phyloP scores from a whole-genome alignment of 2,888 invertebrate genomes.

The Balanococcus diminutus region DNA sequence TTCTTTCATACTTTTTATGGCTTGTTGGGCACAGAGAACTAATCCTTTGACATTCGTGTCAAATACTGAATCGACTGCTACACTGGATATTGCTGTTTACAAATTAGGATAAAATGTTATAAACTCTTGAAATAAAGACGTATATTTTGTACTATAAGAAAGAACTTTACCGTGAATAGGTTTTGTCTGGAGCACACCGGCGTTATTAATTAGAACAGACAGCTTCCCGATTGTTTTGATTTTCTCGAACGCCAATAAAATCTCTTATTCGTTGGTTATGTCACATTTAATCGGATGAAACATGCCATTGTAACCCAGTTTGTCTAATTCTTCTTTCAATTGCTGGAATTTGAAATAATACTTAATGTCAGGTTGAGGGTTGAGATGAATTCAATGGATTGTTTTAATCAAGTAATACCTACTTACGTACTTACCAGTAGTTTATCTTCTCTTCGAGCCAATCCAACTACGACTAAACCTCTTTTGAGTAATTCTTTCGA shows the following conservation, averaged over 20 bases:
- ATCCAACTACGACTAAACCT: constrained; percentile 66
- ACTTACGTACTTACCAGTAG: constrained; percentile 61
- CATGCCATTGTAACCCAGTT: not conserved
- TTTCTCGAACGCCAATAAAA: not conserved
- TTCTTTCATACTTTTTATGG: not conserved
- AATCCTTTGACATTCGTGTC: constrained; percentile 6
- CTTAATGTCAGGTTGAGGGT: no score
- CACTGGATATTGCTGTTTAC: not conserved
- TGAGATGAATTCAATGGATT: not conserved
- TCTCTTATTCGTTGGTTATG: not conserved
- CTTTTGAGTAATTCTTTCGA: constrained; percentile 62
- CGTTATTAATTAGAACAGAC: not conserved
- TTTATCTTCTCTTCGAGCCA: constrained; percentile 64
- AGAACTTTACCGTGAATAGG: not conserved
- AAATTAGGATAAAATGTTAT: no score
- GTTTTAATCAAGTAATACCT: not conserved
- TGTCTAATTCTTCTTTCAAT: not conserved
- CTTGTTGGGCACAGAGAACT: not conserved
- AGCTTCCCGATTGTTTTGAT: not conserved
- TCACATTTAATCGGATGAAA: not conserved
- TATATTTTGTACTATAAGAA: not conserved
- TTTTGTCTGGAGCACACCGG: not conserved
- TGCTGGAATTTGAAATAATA: not conserved
- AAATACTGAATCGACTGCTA: not conserved
- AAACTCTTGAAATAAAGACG: no score